Evolutionary conservation across 2,113 vertebrate genomes (phyloP).

Genomic region (Turdus rufiventris): DNA sequence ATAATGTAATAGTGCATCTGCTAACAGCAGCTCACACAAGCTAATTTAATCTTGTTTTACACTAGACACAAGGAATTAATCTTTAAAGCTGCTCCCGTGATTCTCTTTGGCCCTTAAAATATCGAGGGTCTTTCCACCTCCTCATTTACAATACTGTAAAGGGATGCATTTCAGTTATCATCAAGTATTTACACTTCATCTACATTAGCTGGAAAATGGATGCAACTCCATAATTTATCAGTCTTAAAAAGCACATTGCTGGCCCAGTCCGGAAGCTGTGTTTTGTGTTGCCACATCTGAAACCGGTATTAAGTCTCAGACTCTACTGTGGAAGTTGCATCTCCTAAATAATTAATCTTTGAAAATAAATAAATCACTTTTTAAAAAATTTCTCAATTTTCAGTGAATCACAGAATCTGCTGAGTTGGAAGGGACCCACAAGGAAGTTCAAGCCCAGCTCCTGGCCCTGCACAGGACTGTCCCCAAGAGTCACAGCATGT

Average conservation of each 20-base stretch:
- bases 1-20: slow-evolving; percentile 75
- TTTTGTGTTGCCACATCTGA: neutral
- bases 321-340: neutral
- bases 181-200: slow-evolving; percentile 40
- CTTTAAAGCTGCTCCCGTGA: slow-evolving; percentile 66
- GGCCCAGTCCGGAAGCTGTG: neutral
- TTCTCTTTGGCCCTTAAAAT: slow-evolving; percentile 60
- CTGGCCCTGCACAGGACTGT: neutral
- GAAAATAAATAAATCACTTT: neutral
- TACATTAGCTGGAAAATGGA: slow-evolving; percentile 60
- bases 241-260: slow-evolving; percentile 20
- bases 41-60: slow-evolving; percentile 71
- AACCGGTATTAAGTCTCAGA: neutral
- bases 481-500: neutral
- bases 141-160: slow-evolving; percentile 52
- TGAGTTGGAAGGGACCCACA: neutral
- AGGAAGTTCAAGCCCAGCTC: neutral
- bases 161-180: slow-evolving; percentile 44
- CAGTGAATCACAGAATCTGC: neutral
- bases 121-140: slow-evolving; percentile 42
- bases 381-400: neutral
- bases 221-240: slow-evolving; percentile 34
- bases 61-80: slow-evolving; percentile 72
- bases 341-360: neutral
- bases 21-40: slow-evolving; percentile 67